These are phyloP conservation scores for Tinea trinotella DNA, from an alignment of 2,888 invertebrate genomes.

Conservation along the genomic window DNA sequence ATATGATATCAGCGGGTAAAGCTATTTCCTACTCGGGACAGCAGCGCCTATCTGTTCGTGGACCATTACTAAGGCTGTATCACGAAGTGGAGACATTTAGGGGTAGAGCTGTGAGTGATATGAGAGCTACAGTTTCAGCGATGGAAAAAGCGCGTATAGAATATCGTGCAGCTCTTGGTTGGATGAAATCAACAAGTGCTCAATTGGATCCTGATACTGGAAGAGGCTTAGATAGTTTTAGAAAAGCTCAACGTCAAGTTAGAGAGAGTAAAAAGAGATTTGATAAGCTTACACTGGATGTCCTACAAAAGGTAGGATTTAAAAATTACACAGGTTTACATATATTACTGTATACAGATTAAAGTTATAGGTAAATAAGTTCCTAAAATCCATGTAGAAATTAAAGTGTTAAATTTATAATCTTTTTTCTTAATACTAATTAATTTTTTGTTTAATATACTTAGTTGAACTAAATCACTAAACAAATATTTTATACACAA, in stretches of 20 bases:
- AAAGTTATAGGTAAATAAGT: no score
- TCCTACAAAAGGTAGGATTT: slow-evolving; percentile 87
- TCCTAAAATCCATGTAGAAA: no score
- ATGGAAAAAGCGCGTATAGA: slow-evolving; percentile 98
- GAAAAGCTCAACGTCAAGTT: slow-evolving; percentile 89
- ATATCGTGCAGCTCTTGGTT: slow-evolving; percentile 94
- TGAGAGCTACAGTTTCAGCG: slow-evolving; percentile 87
- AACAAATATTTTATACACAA: neutral
- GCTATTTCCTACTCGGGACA: slow-evolving; percentile 91
- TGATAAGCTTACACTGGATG: slow-evolving; percentile 94
- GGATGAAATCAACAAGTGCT: slow-evolving; percentile 98
- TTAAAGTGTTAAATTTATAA: no score
- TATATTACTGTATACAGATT: no score
- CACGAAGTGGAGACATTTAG: slow-evolving; percentile 98
- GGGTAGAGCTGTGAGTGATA: slow-evolving; percentile 94
- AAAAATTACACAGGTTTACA: no score
- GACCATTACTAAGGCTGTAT: slow-evolving; percentile 89
- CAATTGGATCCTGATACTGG: slow-evolving; percentile 98
- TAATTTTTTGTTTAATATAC: no score
- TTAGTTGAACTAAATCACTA: neutral
- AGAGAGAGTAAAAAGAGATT: slow-evolving; percentile 87
- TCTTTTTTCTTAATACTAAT: no score
- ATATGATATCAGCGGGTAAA: slow-evolving; percentile 79
- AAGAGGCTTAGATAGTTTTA: slow-evolving; percentile 94
- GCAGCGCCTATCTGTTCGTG: slow-evolving; percentile 89